Evolutionary conservation across 2,797 vertebrate genomes (phyloP), one percentile per base, ranked within the genome.

Genomic region (Lepus townsendii): DNA sequence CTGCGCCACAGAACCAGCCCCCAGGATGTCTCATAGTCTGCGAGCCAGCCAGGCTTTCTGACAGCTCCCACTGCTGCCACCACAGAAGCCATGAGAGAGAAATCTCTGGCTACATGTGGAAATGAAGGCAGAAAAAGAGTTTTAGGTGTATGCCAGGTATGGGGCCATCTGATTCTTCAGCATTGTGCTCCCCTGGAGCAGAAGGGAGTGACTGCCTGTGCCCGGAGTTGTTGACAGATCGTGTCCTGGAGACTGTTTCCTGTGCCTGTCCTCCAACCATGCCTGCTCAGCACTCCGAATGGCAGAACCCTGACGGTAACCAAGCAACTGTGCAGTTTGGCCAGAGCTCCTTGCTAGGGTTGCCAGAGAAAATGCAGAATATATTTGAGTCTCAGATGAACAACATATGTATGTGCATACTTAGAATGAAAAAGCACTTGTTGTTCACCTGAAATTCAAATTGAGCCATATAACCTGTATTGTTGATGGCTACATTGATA

Each of bases 151-250:
- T 83, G 47, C 66, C 57, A 32, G 71, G 90, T 96, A 94, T 76
- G 4, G 50, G 60, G 30, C 30, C n/a, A 3, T 54, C 84, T 65
- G 14, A 24, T 72, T 91, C 76, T 96, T 83, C 95, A 93, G 95
- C 92, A 96, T 7, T 75, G 20, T n/a, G 85, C 75, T 82, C 54
- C 35, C 90, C 72, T 80, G 90, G 66, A 90, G 85, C 92, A 85
- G 90, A 96, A 94, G n/a, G 54, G 54, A 96, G 78, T 73, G 32
- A 92, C 90, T 22, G 73, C 13, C 73, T 47, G 95, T 96, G 84
- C 92, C 84, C 50, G 30, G 65, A 50, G 38, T 3, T 94, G 91
- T 92, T 97, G 93, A 93, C 96, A 10, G 47, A 73, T 75, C 4
- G 3, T 95, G 84, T 95, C 84, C 93, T 78, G 32, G 91, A 86